Base-by-base conservation (phyloP, 2,888 invertebrate genomes). In the Lapara coniferarum region DNA sequence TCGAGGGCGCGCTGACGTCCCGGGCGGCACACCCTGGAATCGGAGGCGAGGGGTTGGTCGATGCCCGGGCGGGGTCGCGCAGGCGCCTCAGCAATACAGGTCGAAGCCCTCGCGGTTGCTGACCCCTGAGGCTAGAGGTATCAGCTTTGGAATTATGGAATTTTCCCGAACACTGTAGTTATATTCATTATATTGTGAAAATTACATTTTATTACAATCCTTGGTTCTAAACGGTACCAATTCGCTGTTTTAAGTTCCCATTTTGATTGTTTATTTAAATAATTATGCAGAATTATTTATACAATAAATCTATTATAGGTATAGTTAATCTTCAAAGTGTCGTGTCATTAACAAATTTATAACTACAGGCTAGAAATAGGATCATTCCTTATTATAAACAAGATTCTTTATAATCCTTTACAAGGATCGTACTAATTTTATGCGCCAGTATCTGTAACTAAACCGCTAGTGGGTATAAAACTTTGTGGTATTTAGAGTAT, bases 41-140 rank as follows among this genome's bases (percentile, higher is more conserved):
- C 52, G 73, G 75, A 70, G 76, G 80, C 71, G 77, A 78, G 78
- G 81, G 83, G 86, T 82, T 86, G 89, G 87, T 88, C 87, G 88
- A 86, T 87, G 87, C 79, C 79, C 85, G 85, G 84, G 85, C 83
- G 86, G 83, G 88, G 86, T 81, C 89, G 91, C 92, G 91, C 92
- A 89, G 79, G 90, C 92, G 91, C 90, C 79, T 77, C 78, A 75
- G 70, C 81, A 73, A 75, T 81, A 74, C 86, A 83, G 91, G 91
- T 90, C 91, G 89, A 88, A 89, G 90, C 86, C 89, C 91, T 90
- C 87, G 81, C 89, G 91, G 89, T 89, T 90, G 87, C 88, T 91
- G 91, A 92, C 92, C 93, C 86, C 86, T 78, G 78, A 75, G 83
- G 87, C 88, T 88, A 88, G 86, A 87, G 86, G 85, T 85, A 81